Evolutionary conservation across 2,797 vertebrate genomes (phyloP).

Genomic region (Staurois parvus): DNA sequence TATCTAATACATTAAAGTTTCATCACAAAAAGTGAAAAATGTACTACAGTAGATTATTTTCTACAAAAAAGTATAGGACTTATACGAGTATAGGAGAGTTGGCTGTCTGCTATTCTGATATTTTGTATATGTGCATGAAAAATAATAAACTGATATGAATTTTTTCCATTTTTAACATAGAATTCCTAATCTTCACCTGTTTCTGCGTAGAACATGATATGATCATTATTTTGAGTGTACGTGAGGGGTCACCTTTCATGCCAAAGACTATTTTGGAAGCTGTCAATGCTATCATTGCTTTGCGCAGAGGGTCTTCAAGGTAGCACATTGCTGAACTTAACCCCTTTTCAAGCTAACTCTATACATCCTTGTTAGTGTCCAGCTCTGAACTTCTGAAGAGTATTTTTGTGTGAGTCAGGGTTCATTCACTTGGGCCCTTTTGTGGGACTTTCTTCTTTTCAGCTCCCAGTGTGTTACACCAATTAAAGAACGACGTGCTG

Average conservation of each 20-base stretch:
- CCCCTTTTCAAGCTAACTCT: conserved; percentile 82
- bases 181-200: background rate
- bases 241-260: conserved; percentile 33
- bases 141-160: background rate
- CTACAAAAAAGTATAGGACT: background rate
- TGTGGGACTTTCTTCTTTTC: conserved; percentile 86
- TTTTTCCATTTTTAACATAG: background rate
- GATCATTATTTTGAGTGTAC: conserved; percentile 3
- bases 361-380: conserved; percentile 88
- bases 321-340: conserved; percentile 87
- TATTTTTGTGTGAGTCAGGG: conserved; percentile 89
- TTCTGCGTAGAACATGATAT: conserved; percentile 2
- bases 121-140: background rate
- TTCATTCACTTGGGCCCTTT: conserved; percentile 86
- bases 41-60: too few relatives aligned
- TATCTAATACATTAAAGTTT: background rate
- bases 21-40: background rate
- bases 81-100: background rate
- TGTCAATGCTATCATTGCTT: conserved; percentile 84
- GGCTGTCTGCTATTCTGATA: too few relatives aligned
- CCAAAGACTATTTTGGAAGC: conserved; percentile 64
- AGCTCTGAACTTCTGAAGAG: conserved; percentile 90
- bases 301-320: conserved; percentile 84
- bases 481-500: conserved; percentile 98
- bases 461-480: conserved; percentile 91